phyloP scores from a whole-genome alignment of 2,888 invertebrate species.

The Acanthoscelides obtectus region DNA sequence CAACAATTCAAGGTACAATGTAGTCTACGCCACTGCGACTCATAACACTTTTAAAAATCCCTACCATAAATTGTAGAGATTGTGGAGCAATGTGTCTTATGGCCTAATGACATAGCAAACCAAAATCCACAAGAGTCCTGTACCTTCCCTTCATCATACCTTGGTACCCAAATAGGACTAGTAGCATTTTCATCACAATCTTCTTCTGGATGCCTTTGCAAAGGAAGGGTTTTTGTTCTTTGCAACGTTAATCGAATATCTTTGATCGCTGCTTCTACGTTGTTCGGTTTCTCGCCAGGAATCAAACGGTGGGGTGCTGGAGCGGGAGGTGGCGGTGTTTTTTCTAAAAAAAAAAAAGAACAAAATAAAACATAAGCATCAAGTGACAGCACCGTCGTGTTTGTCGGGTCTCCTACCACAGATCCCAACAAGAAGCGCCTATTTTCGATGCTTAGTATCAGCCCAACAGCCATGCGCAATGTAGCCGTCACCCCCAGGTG shows the following conservation, averaged over 20 bases:
- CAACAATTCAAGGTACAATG: too few species aligned
- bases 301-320: conserved; percentile 66
- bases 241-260: conserved; percentile 78
- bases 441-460: too few species aligned
- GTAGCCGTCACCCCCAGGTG: too few species aligned
- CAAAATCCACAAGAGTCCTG: conserved; percentile 4
- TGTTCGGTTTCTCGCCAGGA: conserved; percentile 39
- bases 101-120: too few species aligned
- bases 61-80: too few species aligned
- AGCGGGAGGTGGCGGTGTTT: conserved; percentile 71
- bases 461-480: too few species aligned
- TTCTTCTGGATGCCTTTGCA: conserved; percentile 47
- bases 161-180: conserved; percentile 68
- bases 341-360: conserved; percentile 34
- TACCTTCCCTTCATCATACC: conserved; percentile 41
- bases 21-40: too few species aligned
- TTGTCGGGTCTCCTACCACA: too few species aligned
- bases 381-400: too few species aligned
- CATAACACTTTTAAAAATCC: too few species aligned
- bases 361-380: neutral
- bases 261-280: conserved; percentile 66
- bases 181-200: conserved; percentile 49
- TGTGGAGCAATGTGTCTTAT: too few species aligned
- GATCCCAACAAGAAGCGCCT: too few species aligned
- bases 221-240: conserved; percentile 63